Base-by-base conservation (phyloP, 2,888 invertebrate species). In the Drosophila imparisetae region DNA sequence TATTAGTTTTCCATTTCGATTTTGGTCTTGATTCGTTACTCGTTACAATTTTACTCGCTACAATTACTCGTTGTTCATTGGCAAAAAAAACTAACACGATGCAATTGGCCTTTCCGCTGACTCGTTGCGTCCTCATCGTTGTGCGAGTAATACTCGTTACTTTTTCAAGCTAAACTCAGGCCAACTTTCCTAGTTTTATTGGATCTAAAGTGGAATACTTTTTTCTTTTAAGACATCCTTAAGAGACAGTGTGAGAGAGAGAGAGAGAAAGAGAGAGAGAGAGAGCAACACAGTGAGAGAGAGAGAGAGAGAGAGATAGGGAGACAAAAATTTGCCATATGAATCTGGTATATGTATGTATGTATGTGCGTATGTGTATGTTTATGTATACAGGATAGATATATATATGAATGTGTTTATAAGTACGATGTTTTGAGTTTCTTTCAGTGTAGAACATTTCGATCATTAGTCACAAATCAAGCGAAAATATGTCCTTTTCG, bases 131-230 rank as follows among this genome's bases (percentile, higher is more conserved):
- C 27, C 29, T 29, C 18, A 27, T 30, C n/a, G 40, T 21, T 21
- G 29, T 7, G 40, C 55, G 40, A 29, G 27, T 29, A 8, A 38
- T 24, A 34, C 34, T 62, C 38, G 58, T 62, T 62, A 29, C 54
- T 40, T 58, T 49, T 53, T 36, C 29, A 36, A 58, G 40, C 32
- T 57, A 36, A 32, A 29, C 18, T 49, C 18, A 24, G 40, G 49
- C 13, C 34, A 50, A 72, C 15, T 50, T 21, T 62, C 54, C 34
- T 36, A 38, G n/a, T n/a, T 38, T 65, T 27, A 52, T 61, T 59
- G 60, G 34, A 45, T 27, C 11, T 40, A 40, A 54, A 50, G 50
- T 66, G 62, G 40, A 73, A 49, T 68, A 30, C 30, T 52, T 59
- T 45, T 54, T 57, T 52, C 45, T 55, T 61, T 68, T 59, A 66